These are phyloP conservation scores for Margaritifera margaritifera DNA, from an alignment of 2,888 invertebrate species.

Conservation along the genomic window DNA sequence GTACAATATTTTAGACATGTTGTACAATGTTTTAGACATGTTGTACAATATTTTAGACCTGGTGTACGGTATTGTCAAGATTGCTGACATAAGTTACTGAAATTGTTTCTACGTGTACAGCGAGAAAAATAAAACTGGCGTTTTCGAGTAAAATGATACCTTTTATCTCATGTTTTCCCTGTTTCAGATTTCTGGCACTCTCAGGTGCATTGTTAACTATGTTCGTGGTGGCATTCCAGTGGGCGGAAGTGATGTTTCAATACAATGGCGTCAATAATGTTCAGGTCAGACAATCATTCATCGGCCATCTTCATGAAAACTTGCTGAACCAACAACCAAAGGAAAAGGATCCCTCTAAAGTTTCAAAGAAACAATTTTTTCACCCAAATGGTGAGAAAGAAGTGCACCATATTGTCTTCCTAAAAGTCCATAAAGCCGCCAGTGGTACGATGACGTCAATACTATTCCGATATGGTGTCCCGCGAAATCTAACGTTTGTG, in stretches of 20 bases:
- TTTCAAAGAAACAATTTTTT: constrained; percentile 25
- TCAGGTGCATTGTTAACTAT: constrained; percentile 1
- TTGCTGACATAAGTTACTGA: too few species aligned
- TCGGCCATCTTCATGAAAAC: too few species aligned
- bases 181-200: constrained; percentile 15
- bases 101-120: too few species aligned
- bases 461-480: constrained; percentile 41
- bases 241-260: constrained; percentile 5
- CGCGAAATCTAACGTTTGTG: constrained; percentile 36
- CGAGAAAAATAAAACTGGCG: too few species aligned
- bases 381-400: constrained; percentile 24
- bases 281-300: too few species aligned
- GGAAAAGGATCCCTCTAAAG: constrained; percentile 16
- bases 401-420: constrained; percentile 43
- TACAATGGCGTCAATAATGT: too few species aligned
- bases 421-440: constrained; percentile 50
- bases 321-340: too few species aligned
- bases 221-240: constrained; percentile 9
- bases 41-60: too few species aligned
- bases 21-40: too few species aligned
- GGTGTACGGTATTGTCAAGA: too few species aligned
- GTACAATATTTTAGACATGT: too few species aligned
- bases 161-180: background rate
- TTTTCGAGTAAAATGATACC: too few species aligned
- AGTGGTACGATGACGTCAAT: constrained; percentile 46